phyloP scores from a whole-genome alignment of 2,797 vertebrate species.

The Allobates femoralis region DNA sequence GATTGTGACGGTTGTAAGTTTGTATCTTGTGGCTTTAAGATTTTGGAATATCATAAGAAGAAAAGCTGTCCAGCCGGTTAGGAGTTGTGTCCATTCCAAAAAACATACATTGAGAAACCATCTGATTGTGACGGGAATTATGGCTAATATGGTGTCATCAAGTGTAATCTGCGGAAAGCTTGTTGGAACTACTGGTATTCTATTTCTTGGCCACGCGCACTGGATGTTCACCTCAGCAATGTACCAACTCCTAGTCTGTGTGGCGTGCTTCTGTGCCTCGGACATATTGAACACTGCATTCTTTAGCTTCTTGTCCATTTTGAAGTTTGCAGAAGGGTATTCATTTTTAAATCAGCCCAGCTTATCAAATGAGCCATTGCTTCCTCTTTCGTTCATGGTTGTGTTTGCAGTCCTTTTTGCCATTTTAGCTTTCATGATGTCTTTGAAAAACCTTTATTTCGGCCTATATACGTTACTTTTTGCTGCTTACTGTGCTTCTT shows the following conservation, averaged over 20 bases:
- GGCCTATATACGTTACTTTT: conserved; percentile 81
- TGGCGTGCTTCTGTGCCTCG: conserved; percentile 79
- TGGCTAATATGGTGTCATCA: conserved; percentile 84
- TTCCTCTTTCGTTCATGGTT: conserved; percentile 76
- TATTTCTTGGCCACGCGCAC: conserved; percentile 80
- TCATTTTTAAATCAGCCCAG: conserved; percentile 73
- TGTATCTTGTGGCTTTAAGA: conserved; percentile 75
- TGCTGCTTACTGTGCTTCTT: conserved; percentile 78
- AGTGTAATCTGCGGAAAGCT: conserved; percentile 81
- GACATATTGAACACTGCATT: conserved; percentile 80
- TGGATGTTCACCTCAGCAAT: conserved; percentile 86
- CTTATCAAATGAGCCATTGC: conserved; percentile 66
- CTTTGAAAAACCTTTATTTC: conserved; percentile 76
- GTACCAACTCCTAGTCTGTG: conserved; percentile 79
- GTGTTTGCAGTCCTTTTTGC: conserved; percentile 83
- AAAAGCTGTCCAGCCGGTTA: not conserved
- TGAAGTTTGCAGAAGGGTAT: conserved; percentile 83
- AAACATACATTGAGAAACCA: conserved; percentile 54
- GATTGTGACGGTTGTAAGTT: conserved; percentile 75
- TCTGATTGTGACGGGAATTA: conserved; percentile 70
- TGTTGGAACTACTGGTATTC: conserved; percentile 75
- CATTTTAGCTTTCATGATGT: conserved; percentile 77
- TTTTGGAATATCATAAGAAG: not conserved
- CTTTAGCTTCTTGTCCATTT: conserved; percentile 80
- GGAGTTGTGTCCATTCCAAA: not conserved